Percentiles rank a stretch among this genome's conserved stretches.
These are phyloP conservation scores for Spheniscus mendiculus DNA, from an alignment of 2,113 vertebrate species.

Conservation along the genomic window DNA sequence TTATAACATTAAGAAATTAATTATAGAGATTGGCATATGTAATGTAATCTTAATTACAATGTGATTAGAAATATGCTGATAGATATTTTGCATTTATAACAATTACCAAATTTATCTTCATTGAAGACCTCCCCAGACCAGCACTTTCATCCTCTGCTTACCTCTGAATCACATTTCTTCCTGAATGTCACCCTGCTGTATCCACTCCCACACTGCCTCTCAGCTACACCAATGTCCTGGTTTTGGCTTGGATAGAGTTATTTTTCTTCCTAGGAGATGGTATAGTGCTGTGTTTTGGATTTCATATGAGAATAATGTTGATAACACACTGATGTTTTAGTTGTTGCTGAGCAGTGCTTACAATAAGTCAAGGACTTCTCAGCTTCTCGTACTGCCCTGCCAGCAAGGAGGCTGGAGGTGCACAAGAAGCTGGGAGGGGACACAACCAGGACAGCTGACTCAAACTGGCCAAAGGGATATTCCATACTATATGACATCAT, in stretches of 20 bases:
- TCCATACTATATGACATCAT: neutral
- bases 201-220: neutral
- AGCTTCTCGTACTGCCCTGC: neutral
- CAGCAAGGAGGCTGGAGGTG: neutral
- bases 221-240: neutral
- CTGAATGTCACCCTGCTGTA: neutral
- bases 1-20: neutral
- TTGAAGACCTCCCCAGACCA: neutral
- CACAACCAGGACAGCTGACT: neutral
- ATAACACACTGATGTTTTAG: neutral
- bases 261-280: neutral
- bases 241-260: neutral
- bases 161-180: neutral
- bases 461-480: neutral
- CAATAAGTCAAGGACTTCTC: neutral
- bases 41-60: neutral
- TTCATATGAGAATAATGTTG: neutral
- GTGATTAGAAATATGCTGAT: neutral
- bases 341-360: neutral
- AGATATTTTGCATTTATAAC: neutral
- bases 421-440: neutral
- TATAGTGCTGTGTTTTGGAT: neutral
- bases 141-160: neutral
- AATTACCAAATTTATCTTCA: neutral
- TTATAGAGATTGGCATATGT: neutral